Evolutionary conservation across 2,113 vertebrate genomes (phyloP), one percentile per base, ranked within the genome.

Genomic region (Silurus glanis): DNA sequence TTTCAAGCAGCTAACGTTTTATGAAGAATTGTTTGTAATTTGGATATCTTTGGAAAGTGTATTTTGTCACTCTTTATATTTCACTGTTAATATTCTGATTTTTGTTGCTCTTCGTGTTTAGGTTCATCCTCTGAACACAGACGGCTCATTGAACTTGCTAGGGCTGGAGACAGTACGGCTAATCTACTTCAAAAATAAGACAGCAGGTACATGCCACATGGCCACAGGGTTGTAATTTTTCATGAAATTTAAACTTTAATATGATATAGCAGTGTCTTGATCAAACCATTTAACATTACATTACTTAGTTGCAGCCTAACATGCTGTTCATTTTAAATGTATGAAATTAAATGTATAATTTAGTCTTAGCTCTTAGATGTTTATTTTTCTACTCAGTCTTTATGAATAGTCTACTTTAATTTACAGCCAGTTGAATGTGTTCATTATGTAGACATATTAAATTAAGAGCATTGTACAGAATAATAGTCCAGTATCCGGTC

Each of bases 101-200:
- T 61, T 80, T 59, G 13, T 59, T 58, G 28, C 17, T 37, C 16
- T 16, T 78, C 16, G 23, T 61, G 56, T 80, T 80, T 47, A 99
- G 98, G 97, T 98, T 90, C 97, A 97, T 85, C 97, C 98, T 85
- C 95, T 99, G 91, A 99, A 99, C 86, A 94, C 94, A 51, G 98
- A 99, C 75, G 98, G 98, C 91, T 99, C 98, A 61, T 91, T 99
- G 92, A 99, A 99, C 93, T 95, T 99, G 88, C 92, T 99, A 91
- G 97, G 97, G 9, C 91, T 98, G 93, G 98, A 99, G 91, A 99
- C 98, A 0, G 95, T 98, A 85, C 95, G 98, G 67, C 96, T 99
- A 80, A 97, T 99, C 94, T 99, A 99, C 94, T 99, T 99, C 84
- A 98, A 99, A 94, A 99, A 99, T 93, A 99, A 99, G 93, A 97